Conservation (phyloP, 2,888 invertebrate species). For the Theodoxus fluviatilis region DNA sequence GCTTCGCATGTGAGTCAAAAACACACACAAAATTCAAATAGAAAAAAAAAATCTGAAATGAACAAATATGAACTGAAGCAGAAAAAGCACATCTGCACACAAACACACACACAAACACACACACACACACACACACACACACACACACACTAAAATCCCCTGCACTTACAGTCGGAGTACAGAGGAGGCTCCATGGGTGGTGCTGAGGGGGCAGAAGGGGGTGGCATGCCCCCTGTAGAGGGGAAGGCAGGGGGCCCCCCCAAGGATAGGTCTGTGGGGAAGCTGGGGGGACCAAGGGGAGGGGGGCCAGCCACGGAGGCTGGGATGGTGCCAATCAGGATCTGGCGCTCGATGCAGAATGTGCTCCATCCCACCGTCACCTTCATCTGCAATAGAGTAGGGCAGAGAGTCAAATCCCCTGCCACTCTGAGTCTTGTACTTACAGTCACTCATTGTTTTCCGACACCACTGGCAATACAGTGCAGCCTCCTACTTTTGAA, state of each 20-base stretch:
- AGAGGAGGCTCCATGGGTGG: slow-evolving; percentile 36
- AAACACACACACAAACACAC: no score
- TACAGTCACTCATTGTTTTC: no score
- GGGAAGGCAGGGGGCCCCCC: slow-evolving; percentile 22
- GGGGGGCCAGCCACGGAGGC: slow-evolving; percentile 28
- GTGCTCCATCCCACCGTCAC: slow-evolving; percentile 38
- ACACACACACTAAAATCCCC: neutral
- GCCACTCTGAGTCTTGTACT: no score
- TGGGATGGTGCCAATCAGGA: slow-evolving; percentile 42
- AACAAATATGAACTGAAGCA: no score
- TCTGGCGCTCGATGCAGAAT: slow-evolving; percentile 35
- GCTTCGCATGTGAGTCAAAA: no score
- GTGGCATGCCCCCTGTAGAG: neutral
- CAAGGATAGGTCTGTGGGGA: slow-evolving; percentile 20
- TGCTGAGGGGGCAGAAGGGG: slow-evolving; percentile 31
- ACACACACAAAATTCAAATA: no score
- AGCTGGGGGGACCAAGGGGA: slow-evolving; percentile 17
- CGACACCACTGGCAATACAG: no score
- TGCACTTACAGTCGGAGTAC: slow-evolving; percentile 37
- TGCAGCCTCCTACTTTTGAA: no score
- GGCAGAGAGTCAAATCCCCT: no score
- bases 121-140: neutral
- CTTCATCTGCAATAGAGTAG: slow-evolving; percentile 34
- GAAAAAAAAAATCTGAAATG: no score
- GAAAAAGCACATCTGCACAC: no score